Base-by-base conservation (phyloP, 2,888 invertebrate genomes). In the Philaethria dido region DNA sequence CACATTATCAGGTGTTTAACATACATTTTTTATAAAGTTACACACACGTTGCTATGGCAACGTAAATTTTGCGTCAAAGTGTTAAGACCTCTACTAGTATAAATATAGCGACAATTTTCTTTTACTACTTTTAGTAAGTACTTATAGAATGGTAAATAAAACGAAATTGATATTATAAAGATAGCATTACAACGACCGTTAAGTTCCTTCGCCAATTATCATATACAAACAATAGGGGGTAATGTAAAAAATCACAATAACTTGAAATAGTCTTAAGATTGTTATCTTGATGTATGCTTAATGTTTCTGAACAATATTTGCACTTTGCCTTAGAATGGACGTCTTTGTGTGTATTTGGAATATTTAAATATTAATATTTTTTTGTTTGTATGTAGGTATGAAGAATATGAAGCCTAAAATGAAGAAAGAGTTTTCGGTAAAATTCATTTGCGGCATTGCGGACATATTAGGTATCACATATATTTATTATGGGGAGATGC, bases 151-250 rank as follows among this genome's bases (percentile, higher is more conserved):
- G 1, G 4, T 33, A 11, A 47, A 4, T 42, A 20, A 54, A 45
- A 64, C 57, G 48, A 55, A 66, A 70, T 55, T 5, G n/a, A 44
- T 14, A 48, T 62, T 65, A 33, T 60, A 47, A 63, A 48, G 48
- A 59, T 47, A 42, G 33, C 62, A 57, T 18, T 39, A 39, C 50
- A 52, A 52, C 62, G 59, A 65, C 66, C 64, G 50, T 70, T 69
- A 68, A 68, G 60, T 69, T 68, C 45, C 44, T 20, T 47, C 16
- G 20, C 44, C 50, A 33, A 64, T 68, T 71, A 71, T 72, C 71
- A 55, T 73, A 74, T 69, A 72, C 50, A 68, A 74, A 54, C 69
- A 61, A 69, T 70, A 69, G 69, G 69, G 70, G 73, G 73, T 69
- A 69, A 25, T 42, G 36, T 65, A 61, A 61, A 71, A 69, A 62